Base-by-base conservation (phyloP, 1,140 invertebrate genomes). In the Daktulosphaira vitifoliae region DNA sequence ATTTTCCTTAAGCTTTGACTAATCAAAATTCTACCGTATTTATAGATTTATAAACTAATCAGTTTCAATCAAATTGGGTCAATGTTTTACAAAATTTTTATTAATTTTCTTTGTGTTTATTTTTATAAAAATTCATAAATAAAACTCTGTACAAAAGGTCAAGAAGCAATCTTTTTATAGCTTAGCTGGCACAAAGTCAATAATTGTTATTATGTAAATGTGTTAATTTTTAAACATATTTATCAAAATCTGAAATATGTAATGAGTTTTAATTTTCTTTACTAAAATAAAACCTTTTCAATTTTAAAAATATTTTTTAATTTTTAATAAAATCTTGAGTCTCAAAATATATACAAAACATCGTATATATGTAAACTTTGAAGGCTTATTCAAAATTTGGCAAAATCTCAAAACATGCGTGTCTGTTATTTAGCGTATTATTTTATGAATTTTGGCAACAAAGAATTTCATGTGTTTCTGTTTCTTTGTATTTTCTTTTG, bases 91-190 rank as follows among this genome's bases (percentile, higher is more conserved):
- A 56, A 56, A n/a, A 18, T 56, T 18, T 56, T 56, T 25, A 56
- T 56, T 25, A 7, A 44, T 39, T 2, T 56, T 56, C 53, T 56
- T 56, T 56, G 23, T 56, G 22, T 18, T 16, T 42, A 56, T 56
- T 7, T 29, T 54, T 22, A 54, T 33, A 37, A 22, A 44, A 56
- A 42, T 7, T 26, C 53, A 44, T 25, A 25, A 56, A 56, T 56
- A 56, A n/a, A n/a, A n/a, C n/a, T n/a, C 38, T 48, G 29, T 16
- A 9, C 42, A 62, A 62, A 62, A 62, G 56, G 56, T 62, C 42
- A 62, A 48, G 38, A 62, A 39, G 46, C 56, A 62, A 42, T 62
- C 56, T 62, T 62, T 62, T 62, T 46, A 62, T 62, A 62, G 56
- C 42, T 29, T 62, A 62, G 25, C 56, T 62, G 56, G 56, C 56